Base-by-base conservation (phyloP, 2,888 invertebrate genomes). In the Drosophila anomelani region DNA sequence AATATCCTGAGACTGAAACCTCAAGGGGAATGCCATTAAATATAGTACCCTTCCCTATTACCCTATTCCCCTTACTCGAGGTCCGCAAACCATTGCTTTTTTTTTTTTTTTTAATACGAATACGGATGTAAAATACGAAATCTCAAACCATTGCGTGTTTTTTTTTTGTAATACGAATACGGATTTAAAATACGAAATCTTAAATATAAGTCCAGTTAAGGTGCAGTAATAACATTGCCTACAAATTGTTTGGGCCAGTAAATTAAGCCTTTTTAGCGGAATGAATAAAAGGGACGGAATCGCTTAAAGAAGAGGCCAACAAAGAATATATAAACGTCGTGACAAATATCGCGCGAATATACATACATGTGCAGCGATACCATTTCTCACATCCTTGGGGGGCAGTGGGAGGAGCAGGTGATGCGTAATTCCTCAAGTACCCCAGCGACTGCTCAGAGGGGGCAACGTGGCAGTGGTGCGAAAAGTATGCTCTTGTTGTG, bases 391-490 rank as follows among this genome's bases (percentile, higher is more conserved):
- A 75, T 61, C 46, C 49, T 17, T 34, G 15, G 23, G 20, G 17
- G 20, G 29, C 8, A 15, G 55, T 49, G 46, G 41, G 10, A 49
- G 58, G 26, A 34, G 39, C 13, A 39, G 26, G 34, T 34, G 20
- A 12, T 26, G 60, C 47, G 54, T 66, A 72, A 86, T 83, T 78
- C 73, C 72, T 64, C 68, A 74, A 80, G 84, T 76, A 76, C 81
- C 80, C 77, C 57, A 73, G 68, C 62, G 76, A 76, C 76, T 85
- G 69, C 68, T 75, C 75, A 69, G 75, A 62, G 67, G 53, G 53
- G 23, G 51, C 10, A 17, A 32, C n/a, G 46, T 9, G 57, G 29
- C 47, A 59, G 41, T 43, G 61, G 61, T 49, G 59, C 61, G 51
- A 49, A 63, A 56, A 44, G 44, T 67, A 63, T 67, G 75, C 53